phyloP scores from a whole-genome alignment of 2,113 vertebrate genomes.

The Elephas maximus region DNA sequence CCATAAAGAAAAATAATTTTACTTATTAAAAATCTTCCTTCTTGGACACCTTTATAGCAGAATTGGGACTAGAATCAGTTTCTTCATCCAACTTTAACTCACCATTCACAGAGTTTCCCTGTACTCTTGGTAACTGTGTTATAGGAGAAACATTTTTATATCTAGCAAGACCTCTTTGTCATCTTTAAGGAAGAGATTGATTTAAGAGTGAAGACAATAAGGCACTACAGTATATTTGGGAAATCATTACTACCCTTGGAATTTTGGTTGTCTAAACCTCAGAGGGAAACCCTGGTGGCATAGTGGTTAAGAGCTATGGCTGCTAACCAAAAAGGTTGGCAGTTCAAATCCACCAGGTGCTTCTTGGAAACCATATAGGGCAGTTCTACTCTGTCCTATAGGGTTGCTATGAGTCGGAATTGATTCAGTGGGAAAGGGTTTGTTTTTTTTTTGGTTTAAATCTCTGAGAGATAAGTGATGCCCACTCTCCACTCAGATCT shows the following conservation, averaged over 20 bases:
- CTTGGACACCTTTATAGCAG: neutral
- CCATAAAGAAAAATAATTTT: conserved; percentile 33
- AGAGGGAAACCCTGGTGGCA: neutral
- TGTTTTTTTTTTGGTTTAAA: neutral
- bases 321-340: too few species aligned
- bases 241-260: neutral
- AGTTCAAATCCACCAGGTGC: too few species aligned
- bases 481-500: conserved; percentile 22
- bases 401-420: too few species aligned
- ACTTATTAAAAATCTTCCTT: conserved; percentile 52
- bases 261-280: neutral
- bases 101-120: neutral
- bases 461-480: neutral
- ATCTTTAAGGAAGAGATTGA: conserved; percentile 32
- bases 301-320: too few species aligned
- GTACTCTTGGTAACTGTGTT: neutral
- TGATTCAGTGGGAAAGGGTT: too few species aligned
- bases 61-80: neutral
- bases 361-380: too few species aligned
- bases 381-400: too few species aligned
- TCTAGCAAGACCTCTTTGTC: conserved; percentile 16
- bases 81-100: conserved; percentile 35
- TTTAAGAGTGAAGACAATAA: conserved; percentile 40
- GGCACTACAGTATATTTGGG: neutral
- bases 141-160: neutral